phyloP scores from a whole-genome alignment of 2,113 vertebrate genomes.

The Numenius arquata region DNA sequence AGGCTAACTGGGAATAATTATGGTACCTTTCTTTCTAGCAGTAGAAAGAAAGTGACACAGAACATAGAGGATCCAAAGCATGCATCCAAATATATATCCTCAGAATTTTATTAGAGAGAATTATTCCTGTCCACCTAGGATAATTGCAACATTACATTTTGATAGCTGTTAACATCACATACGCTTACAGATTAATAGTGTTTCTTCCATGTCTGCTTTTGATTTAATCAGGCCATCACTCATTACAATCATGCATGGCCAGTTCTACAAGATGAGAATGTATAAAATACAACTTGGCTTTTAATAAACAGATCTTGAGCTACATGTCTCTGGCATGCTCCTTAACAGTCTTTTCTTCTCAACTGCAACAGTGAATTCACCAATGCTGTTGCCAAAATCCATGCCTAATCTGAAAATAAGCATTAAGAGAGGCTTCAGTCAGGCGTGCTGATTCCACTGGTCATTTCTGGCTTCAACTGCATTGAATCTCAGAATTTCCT shows the following conservation, averaged over 20 bases:
- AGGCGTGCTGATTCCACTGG: accelerated
- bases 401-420: accelerated
- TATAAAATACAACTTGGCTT: not conserved
- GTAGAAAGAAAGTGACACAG: not conserved
- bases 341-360: not conserved
- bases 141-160: constrained; percentile 34
- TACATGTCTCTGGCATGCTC: not conserved
- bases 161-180: constrained; percentile 36
- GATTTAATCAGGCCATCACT: constrained; percentile 53
- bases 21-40: not conserved
- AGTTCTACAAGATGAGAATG: not conserved
- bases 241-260: constrained; percentile 14
- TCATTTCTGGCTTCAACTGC: not conserved
- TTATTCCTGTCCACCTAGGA: constrained; percentile 38
- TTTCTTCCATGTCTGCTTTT: constrained; percentile 35
- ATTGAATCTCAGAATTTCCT: not conserved
- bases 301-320: not conserved
- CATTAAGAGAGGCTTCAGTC: not conserved
- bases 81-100: not conserved
- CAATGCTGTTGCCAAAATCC: accelerated
- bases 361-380: not conserved
- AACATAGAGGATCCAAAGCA: not conserved
- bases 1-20: not conserved
- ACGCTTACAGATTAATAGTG: constrained; percentile 15
- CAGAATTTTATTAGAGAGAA: constrained; percentile 15